A percentile compares a stretch with the other conserved stretches of the same genome.
These are phyloP conservation scores for Achlya flavicornis DNA, from an alignment of 2,888 invertebrate species.

Conservation along the genomic window DNA sequence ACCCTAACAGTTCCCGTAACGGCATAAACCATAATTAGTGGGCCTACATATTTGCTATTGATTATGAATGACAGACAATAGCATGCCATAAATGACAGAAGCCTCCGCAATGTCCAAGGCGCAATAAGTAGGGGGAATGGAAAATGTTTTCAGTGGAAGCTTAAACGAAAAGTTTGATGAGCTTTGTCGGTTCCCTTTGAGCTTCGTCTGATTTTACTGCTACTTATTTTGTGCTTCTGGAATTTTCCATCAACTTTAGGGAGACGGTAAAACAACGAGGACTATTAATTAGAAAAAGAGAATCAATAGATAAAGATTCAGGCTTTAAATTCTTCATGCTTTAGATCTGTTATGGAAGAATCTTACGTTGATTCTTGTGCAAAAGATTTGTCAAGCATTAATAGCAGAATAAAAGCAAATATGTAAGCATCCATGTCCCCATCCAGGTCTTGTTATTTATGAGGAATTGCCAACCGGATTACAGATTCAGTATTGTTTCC, in stretches of 20 bases:
- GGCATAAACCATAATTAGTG: constrained; percentile 53
- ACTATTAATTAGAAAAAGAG: too few relatives aligned
- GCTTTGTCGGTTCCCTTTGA: constrained; percentile 1
- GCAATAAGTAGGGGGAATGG: not conserved
- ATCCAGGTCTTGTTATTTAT: constrained; percentile 38
- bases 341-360: not conserved
- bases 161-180: not conserved
- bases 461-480: constrained; percentile 54
- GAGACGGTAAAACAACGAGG: too few relatives aligned
- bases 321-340: not conserved
- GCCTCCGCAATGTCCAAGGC: not conserved
- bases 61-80: constrained; percentile 21
- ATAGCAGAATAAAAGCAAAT: not conserved
- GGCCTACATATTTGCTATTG: constrained; percentile 25
- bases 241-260: too few relatives aligned
- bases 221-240: too few relatives aligned
- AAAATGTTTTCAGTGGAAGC: constrained; percentile 4
- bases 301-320: too few relatives aligned
- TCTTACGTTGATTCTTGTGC: not conserved
- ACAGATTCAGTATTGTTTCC: constrained; percentile 52
- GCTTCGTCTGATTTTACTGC: not conserved
- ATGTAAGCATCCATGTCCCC: constrained; percentile 26
- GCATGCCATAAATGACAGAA: not conserved
- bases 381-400: not conserved
- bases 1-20: constrained; percentile 42